phyloP scores from a whole-genome alignment of 1,140 invertebrate species.

The Pantala flavescens region DNA sequence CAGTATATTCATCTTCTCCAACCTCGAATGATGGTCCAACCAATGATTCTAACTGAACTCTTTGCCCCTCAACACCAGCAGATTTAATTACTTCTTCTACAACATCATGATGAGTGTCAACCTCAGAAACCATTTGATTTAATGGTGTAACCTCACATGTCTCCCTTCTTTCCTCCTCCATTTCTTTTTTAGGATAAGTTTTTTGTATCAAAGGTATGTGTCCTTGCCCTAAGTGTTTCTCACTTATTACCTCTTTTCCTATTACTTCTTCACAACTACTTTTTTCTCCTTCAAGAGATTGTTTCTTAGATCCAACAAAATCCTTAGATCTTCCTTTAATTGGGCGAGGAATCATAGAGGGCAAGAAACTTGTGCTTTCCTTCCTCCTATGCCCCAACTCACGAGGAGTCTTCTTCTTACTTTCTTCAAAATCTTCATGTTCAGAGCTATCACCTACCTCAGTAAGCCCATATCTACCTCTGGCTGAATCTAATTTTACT shows the following conservation, averaged over 20 bases:
- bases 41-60: constrained; percentile 5
- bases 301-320: not conserved
- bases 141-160: constrained; percentile 29
- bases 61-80: constrained; percentile 24
- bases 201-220: constrained; percentile 27
- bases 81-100: constrained; percentile 28
- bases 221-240: constrained; percentile 31
- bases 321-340: constrained; percentile 18
- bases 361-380: constrained; percentile 39
- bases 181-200: constrained; percentile 25
- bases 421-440: constrained; percentile 35
- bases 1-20: constrained; percentile 27
- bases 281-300: not conserved
- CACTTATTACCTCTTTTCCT: constrained; percentile 27
- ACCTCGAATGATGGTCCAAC: not conserved
- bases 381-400: constrained; percentile 42
- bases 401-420: constrained; percentile 24
- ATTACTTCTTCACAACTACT: constrained; percentile 24
- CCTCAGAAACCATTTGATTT: constrained; percentile 35
- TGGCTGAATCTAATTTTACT: constrained; percentile 23
- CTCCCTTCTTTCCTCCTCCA: constrained; percentile 36
- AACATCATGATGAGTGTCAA: constrained; percentile 32
- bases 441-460: constrained; percentile 43
- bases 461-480: constrained; percentile 40
- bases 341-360: constrained; percentile 23